Evolutionary conservation across 2,888 invertebrate species (phyloP).

Genomic region (Adelognathus sp.): DNA sequence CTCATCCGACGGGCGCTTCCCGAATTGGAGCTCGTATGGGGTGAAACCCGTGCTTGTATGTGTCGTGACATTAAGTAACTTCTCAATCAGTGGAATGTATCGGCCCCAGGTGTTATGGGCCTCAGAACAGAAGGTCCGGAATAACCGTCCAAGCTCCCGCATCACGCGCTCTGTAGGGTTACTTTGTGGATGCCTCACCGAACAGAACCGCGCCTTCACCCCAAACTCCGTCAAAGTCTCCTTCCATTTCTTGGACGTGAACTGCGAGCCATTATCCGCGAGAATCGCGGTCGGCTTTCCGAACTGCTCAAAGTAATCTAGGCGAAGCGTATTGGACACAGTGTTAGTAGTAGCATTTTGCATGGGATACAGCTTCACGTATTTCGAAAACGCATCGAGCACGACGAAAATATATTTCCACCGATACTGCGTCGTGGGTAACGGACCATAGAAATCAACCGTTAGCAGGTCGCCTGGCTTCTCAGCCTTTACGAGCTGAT

Average conservation of each 20-base stretch:
- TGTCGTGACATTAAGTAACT: conserved; percentile 6
- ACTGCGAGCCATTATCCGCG: conserved; percentile 10
- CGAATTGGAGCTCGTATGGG: conserved; percentile 20
- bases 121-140: neutral
- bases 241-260: neutral
- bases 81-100: neutral
- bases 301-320: neutral
- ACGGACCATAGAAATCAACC: conserved; percentile 34
- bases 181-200: conserved; percentile 21
- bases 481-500: neutral
- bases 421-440: too few relatives aligned
- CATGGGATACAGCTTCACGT: conserved; percentile 5
- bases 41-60: conserved; percentile 24
- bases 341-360: neutral
- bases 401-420: conserved; percentile 22
- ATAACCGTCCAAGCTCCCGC: conserved; percentile 28
- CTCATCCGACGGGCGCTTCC: neutral
- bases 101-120: conserved; percentile 2
- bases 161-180: conserved; percentile 34
- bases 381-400: too few relatives aligned
- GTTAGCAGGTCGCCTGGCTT: neutral
- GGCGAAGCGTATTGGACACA: neutral
- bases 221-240: neutral
- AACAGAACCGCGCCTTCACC: neutral
- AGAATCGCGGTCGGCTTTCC: conserved; percentile 2